Evolutionary conservation across 2,113 vertebrate genomes (phyloP).

Genomic region (Coracopsis vasa): DNA sequence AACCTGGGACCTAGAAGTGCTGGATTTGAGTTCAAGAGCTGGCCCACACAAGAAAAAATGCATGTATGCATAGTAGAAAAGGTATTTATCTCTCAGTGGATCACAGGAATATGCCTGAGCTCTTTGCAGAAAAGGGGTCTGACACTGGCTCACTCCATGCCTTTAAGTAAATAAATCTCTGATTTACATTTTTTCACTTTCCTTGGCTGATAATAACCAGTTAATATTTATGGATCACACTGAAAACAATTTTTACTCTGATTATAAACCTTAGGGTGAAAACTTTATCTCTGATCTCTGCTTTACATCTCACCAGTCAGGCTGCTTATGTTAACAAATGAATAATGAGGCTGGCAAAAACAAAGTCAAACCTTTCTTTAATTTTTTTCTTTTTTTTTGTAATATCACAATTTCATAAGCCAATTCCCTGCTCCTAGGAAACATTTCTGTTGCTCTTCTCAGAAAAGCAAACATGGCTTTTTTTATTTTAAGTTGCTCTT

Average conservation of each 20-base stretch:
- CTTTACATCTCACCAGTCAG: neutral
- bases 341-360: neutral
- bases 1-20: neutral
- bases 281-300: slow-evolving; percentile 7
- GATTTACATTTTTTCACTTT: neutral
- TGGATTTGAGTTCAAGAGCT: neutral
- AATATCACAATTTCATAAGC: neutral
- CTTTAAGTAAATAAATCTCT: neutral
- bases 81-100: neutral
- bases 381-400: neutral
- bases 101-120: neutral
- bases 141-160: neutral
- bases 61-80: neutral
- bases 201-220: neutral
- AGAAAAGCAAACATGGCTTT: neutral
- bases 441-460: neutral
- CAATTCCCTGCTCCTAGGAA: slow-evolving; percentile 15
- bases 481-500: slow-evolving; percentile 26
- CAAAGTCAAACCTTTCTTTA: neutral
- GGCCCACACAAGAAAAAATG: neutral
- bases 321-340: neutral
- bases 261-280: slow-evolving; percentile 5
- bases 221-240: neutral
- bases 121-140: neutral
- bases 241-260: slow-evolving; percentile 9